Evolutionary conservation across 1,140 invertebrate species (phyloP), one percentile per base, ranked within the genome.

Genomic region (Nomia melanderi): DNA sequence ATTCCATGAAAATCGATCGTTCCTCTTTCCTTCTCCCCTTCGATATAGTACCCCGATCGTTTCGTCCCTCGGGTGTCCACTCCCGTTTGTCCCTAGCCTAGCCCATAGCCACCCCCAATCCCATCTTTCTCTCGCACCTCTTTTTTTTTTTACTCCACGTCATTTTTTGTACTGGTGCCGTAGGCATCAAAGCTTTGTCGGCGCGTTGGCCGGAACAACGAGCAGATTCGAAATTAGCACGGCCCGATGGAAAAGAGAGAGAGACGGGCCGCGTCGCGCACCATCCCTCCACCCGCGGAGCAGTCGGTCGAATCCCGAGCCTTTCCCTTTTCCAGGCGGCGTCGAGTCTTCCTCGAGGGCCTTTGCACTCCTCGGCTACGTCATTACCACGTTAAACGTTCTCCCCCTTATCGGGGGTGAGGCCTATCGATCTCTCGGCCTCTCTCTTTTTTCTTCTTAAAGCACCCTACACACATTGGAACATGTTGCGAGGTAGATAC

Each of bases 151-250:
- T 56, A 31, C 17, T 67, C 50, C 33, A 17, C 53, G 60, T 50
- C 31, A 23, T 63, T 33, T 41, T 56, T 31, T 60, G 36, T 67
- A 67, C 78, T 83, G 81, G 71, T 76, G 63, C 67, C 69, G 78
- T 50, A 60, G 62, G 57, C 78, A 85, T 85, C 84, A 85, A 85
- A 85, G 84, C 84, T 85, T 85, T 85, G 84, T 85, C 83, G 84
- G 83, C 79, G 75, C 84, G 84, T 82, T 85, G 79, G 83, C 84
- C 72, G 84, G 84, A 85, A 85, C 83, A 85, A 78, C 84, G 84
- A 85, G 83, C 84, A 85, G 82, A 85, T 85, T 85, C 83, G 79
- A 79, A 72, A 85, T 85, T 85, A 85, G 67, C 72, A 85, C 84
- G 83, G 82, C 50, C 79, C 78, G 75, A 78, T 85, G 83, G 78